Base-by-base conservation (phyloP, 23 tunicate genomes). In the Trididemnum miniatum region DNA sequence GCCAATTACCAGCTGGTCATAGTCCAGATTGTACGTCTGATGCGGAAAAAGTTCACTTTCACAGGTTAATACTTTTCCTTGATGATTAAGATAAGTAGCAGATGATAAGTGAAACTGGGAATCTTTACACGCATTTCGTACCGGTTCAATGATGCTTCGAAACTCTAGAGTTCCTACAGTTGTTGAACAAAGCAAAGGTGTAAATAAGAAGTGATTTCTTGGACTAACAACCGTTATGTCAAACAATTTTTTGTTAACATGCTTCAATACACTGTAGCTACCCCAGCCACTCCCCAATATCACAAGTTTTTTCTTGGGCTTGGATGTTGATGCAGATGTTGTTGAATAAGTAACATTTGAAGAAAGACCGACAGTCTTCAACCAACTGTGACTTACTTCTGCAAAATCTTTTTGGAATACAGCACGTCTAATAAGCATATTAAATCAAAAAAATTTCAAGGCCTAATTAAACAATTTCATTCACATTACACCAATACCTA, bases 121-220 rank as follows among this genome's bases (percentile, higher is more conserved):
- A 20, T 82, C 52, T 27, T 90, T 81, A 81, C 86, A 78, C 35
- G 72, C 36, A 35, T 83, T 87, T 63, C 97, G 65, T 0, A 92
- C 89, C n/a, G 97, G 97, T 79, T 92, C 97, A 44, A 92, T 92
- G 18, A 92, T 92, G 72, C 97, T 92, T 36, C 97, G 88, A 83
- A 92, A 92, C 67, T 92, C 97, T 65, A 92, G 67, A 35, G 97
- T 92, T 2, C 97, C 97, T 35, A 92, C 97, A 63, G 97, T 92
- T 38, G 97, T 92, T 2, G 97, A 92, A 52, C 97, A 92, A 0
- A 92, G 89, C 33, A 92, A 52, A 12, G 97, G 97, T 25, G 97
- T 92, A 50, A 92, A 92, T 0, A 92, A 86, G 78, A 92, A 92
- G 76, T 92, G 97, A 62, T 92, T 92, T 79, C 97, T 83, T 63